Evolutionary conservation across 1,140 invertebrate genomes (phyloP).

Genomic region (Leptonema lineaticorne): DNA sequence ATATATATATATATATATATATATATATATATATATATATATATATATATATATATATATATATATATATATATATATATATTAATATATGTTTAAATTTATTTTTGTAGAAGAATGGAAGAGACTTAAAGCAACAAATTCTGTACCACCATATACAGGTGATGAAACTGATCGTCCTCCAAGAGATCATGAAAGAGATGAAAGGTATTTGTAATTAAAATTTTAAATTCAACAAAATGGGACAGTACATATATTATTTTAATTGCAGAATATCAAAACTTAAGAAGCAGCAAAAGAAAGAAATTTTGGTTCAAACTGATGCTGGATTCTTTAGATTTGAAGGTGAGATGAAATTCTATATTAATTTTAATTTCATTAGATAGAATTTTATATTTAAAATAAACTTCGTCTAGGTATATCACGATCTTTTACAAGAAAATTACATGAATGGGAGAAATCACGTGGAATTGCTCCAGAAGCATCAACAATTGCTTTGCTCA

Average conservation of each 20-base stretch:
- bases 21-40: too few species aligned
- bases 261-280: constrained; percentile 61
- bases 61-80: neutral
- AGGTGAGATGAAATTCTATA: constrained; percentile 48
- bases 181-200: constrained; percentile 46
- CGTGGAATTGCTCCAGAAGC: constrained; percentile 76
- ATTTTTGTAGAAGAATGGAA: constrained; percentile 63
- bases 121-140: constrained; percentile 60
- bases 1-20: too few species aligned
- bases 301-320: constrained; percentile 77
- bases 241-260: neutral
- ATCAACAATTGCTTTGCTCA: constrained; percentile 75
- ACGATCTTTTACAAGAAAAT: constrained; percentile 81
- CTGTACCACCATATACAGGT: constrained; percentile 51
- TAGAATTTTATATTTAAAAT: neutral
- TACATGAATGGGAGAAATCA: constrained; percentile 89
- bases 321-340: constrained; percentile 80
- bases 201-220: constrained; percentile 27
- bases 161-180: constrained; percentile 47
- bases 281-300: constrained; percentile 62
- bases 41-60: too few species aligned
- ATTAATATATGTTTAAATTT: too few species aligned
- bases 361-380: constrained; percentile 19
- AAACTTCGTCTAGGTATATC: constrained; percentile 76
- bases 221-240: constrained; percentile 27